phyloP scores from a whole-genome alignment of 2,113 vertebrate genomes.

The Bubo bubo region DNA sequence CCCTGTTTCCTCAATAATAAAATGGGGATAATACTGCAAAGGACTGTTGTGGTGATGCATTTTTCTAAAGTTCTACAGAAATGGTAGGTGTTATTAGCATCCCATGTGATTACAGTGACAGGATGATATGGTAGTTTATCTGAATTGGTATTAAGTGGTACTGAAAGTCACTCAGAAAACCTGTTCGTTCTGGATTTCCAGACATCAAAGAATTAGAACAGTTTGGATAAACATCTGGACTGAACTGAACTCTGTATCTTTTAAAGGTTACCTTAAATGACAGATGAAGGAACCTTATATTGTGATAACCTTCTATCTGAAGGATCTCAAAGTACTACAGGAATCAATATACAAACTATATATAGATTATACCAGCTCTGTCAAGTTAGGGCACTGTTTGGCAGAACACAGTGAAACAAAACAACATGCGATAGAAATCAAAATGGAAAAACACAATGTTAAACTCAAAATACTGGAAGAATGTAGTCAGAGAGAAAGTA shows the following conservation, averaged over 20 bases:
- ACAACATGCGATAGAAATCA: neutral
- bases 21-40: neutral
- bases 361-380: neutral
- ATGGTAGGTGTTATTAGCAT: neutral
- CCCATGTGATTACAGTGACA: constrained; percentile 39
- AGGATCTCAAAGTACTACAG: constrained; percentile 4
- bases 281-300: constrained; percentile 3
- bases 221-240: constrained; percentile 37
- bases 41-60: constrained; percentile 1
- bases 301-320: constrained; percentile 7
- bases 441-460: neutral
- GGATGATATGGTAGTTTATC: constrained; percentile 36
- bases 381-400: neutral
- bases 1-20: neutral
- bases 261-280: constrained; percentile 32
- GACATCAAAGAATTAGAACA: neutral
- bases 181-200: neutral
- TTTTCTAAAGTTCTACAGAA: constrained; percentile 10
- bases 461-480: neutral
- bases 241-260: neutral
- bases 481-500: neutral
- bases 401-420: neutral
- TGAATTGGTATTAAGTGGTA: constrained; percentile 35
- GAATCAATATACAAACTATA: constrained; percentile 40
- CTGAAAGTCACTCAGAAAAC: constrained; percentile 1